Conservation (phyloP, 1,140 invertebrate species). For the Drepana arcuata region DNA sequence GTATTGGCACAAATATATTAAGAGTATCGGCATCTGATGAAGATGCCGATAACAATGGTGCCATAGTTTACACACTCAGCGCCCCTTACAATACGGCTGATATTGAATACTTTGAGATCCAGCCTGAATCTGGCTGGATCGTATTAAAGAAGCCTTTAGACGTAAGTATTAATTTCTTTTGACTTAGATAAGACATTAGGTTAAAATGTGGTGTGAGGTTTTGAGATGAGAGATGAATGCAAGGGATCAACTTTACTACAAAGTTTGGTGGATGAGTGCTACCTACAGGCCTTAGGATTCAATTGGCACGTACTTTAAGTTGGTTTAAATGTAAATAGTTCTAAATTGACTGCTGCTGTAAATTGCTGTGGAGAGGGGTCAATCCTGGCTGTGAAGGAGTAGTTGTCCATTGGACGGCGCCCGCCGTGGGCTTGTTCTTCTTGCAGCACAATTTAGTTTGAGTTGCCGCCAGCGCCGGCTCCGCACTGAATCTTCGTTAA, state of each 20-base stretch:
- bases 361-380: conserved; percentile 60
- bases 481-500: conserved; percentile 66
- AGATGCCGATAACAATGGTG: conserved; percentile 96
- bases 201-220: conserved; percentile 27
- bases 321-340: conserved; percentile 68
- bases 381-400: conserved; percentile 71
- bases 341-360: conserved; percentile 67
- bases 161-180: conserved; percentile 92
- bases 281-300: conserved; percentile 69
- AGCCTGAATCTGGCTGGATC: conserved; percentile 96
- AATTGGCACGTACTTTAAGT: conserved; percentile 68
- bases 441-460: conserved; percentile 73
- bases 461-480: conserved; percentile 70
- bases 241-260: conserved; percentile 64
- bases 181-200: no score
- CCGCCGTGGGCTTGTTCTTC: conserved; percentile 67
- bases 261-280: conserved; percentile 73
- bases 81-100: conserved; percentile 88
- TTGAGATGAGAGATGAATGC: conserved; percentile 57
- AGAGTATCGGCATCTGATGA: conserved; percentile 95
- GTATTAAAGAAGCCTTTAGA: conserved; percentile 93
- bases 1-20: conserved; percentile 94
- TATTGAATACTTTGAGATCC: conserved; percentile 95
- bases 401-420: conserved; percentile 67
- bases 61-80: conserved; percentile 92